Evolutionary conservation across 1,140 invertebrate genomes (phyloP), one percentile per base, ranked within the genome.

Genomic region (Daktulosphaira vitifoliae): DNA sequence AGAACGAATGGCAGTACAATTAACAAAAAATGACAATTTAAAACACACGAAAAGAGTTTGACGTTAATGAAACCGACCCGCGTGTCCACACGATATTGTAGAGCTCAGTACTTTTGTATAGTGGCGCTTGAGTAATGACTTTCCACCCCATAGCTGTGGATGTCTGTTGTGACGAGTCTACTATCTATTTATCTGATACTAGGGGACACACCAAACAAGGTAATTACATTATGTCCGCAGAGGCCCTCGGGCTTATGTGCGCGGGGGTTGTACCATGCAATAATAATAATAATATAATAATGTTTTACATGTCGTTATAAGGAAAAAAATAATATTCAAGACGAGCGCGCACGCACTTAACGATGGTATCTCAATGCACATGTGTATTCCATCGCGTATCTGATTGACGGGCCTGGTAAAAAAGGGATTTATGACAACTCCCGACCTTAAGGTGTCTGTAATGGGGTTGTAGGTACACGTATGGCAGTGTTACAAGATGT

Each of bases 361-460:
- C 39, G 29, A 33, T 33, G 29, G 29, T 33, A 33, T 33, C 29
- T 33, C 29, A 11, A 33, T 13, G 7, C 22, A 42, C 39, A 42
- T 18, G n/a, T 29, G 22, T 44, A 26, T 22, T 13, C 9, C 22
- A 22, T 1, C 18, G n/a, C 20, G n/a, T 59, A 59, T 59, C 54
- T 59, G 54, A 59, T 59, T 59, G 54, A 59, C 54, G 54, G 54
- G 39, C 25, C 23, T 42, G 53, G 38, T 11, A 59, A 59, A 33
- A 33, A 33, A 33, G 29, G 23, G 54, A 59, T 59, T 42, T 59
- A 59, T 44, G 54, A 44, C 37, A 59, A 59, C 54, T 13, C 20
- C n/a, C n/a, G n/a, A n/a, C n/a, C n/a, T n/a, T n/a, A 38, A 59
- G 54, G 54, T 59, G 54, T 59, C 23, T 59, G 54, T 44, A 59